These are phyloP conservation scores for human DNA, from an alignment of 2,113 vertebrate genomes.

Conservation along the genomic window DNA sequence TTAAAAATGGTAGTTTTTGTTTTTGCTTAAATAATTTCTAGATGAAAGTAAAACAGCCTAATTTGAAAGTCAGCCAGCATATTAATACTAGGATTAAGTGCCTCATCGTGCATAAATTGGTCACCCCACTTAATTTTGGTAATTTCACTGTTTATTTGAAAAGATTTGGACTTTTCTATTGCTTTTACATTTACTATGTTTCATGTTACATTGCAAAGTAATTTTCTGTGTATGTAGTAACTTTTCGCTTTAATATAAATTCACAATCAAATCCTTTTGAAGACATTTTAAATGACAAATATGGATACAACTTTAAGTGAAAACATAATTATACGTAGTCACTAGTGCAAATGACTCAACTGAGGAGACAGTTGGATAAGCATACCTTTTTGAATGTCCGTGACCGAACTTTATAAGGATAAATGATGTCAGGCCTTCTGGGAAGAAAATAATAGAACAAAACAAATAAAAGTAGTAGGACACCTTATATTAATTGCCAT, in stretches of 20 bases:
- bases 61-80: background rate
- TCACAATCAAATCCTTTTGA: background rate
- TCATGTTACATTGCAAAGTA: background rate
- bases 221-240: background rate
- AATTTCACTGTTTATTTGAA: background rate
- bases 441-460: background rate
- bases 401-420: background rate
- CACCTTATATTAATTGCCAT: background rate
- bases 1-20: background rate
- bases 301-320: background rate
- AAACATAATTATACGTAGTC: background rate
- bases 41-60: background rate
- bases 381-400: background rate
- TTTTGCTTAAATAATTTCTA: background rate
- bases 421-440: background rate
- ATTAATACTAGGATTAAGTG: background rate
- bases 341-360: background rate
- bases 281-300: background rate
- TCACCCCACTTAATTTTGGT: background rate
- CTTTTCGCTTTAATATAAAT: background rate
- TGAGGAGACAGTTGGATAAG: background rate
- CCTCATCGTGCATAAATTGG: background rate
- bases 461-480: background rate
- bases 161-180: background rate
- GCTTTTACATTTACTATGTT: background rate